These are phyloP conservation scores for Halcyon malimbica DNA, from an alignment of 2,113 vertebrate genomes.

Conservation along the genomic window DNA sequence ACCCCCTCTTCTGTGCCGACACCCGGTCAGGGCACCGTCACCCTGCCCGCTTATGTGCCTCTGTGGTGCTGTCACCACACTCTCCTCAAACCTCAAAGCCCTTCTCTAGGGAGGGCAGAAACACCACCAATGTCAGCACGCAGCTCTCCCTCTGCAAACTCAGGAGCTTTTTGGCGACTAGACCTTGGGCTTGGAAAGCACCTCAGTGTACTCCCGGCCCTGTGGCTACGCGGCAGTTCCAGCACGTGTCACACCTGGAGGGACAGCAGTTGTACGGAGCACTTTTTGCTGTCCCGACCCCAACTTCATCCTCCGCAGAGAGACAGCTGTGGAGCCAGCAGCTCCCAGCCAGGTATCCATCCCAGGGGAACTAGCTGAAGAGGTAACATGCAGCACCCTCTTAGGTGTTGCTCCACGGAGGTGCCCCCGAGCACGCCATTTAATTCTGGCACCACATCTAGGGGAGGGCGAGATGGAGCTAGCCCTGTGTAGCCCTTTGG, in stretches of 20 bases:
- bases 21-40: accelerated
- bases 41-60: accelerated
- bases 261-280: accelerated
- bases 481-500: neutral
- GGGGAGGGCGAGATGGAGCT: accelerated
- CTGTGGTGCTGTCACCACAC: accelerated
- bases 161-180: neutral
- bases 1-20: neutral
- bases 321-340: neutral
- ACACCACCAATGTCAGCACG: accelerated
- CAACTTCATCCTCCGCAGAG: neutral
- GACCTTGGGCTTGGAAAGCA: accelerated
- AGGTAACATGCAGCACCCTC: neutral
- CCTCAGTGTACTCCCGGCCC: accelerated
- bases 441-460: neutral
- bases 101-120: neutral
- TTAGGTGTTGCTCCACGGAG: accelerated
- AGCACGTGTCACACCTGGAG: accelerated
- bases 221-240: accelerated
- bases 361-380: neutral
- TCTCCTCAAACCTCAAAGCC: neutral
- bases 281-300: neutral
- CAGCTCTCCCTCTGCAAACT: neutral
- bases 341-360: neutral
- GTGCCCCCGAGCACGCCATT: neutral